Conservation (phyloP, 2,888 invertebrate genomes). For the Epirrita christyi region DNA sequence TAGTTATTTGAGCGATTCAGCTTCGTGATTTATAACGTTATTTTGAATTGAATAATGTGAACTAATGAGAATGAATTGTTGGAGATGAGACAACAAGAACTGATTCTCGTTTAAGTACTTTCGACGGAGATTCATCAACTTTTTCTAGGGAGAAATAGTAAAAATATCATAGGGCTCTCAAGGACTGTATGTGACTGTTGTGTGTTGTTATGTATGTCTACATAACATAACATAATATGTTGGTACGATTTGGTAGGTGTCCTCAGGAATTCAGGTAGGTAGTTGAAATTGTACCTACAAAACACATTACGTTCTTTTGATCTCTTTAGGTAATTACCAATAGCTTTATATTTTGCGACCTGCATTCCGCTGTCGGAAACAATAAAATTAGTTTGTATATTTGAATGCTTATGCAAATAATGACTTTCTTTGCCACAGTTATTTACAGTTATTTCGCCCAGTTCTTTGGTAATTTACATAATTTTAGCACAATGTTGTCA, state of each 20-base stretch:
- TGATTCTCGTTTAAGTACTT: neutral
- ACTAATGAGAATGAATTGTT: conserved; percentile 20
- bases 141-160: too few relatives aligned
- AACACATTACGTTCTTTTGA: too few relatives aligned
- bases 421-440: conserved; percentile 30
- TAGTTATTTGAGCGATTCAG: conserved; percentile 19
- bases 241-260: too few relatives aligned
- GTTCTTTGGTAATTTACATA: conserved; percentile 28
- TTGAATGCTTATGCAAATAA: conserved; percentile 21
- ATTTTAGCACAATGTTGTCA: conserved; percentile 12
- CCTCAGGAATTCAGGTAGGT: too few relatives aligned
- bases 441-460: conserved; percentile 24
- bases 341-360: neutral
- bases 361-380: neutral
- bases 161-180: too few relatives aligned
- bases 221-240: too few relatives aligned
- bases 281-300: too few relatives aligned
- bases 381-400: neutral
- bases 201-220: too few relatives aligned
- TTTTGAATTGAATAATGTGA: conserved; percentile 23
- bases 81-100: conserved; percentile 7
- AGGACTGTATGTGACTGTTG: too few relatives aligned
- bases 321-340: neutral
- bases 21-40: conserved; percentile 20
- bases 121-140: too few relatives aligned